These are phyloP conservation scores for Alviniconcha strummeri DNA, from an alignment of 2,888 invertebrate genomes.

Conservation along the genomic window DNA sequence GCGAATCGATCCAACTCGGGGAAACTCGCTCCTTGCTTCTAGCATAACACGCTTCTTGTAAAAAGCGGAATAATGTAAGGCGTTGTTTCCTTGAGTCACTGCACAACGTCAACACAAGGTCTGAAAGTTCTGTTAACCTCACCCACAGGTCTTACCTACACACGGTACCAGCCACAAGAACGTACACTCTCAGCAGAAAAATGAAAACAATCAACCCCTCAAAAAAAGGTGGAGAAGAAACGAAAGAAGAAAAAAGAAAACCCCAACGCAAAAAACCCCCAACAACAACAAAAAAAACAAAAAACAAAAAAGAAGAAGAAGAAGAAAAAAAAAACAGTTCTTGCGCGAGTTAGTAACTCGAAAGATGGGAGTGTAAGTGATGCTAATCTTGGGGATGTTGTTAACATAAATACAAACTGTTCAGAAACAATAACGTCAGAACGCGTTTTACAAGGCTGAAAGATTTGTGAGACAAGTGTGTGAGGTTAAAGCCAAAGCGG, in stretches of 20 bases:
- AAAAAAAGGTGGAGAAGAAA: too few relatives aligned
- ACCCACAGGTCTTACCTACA: slow-evolving; percentile 8
- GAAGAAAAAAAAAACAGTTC: slow-evolving; percentile 9
- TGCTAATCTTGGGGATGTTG: not conserved
- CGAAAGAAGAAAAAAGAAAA: too few relatives aligned
- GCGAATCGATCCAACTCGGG: slow-evolving; percentile 20
- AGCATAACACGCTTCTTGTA: slow-evolving; percentile 12
- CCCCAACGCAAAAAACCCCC: not conserved
- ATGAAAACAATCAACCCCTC: slow-evolving; percentile 20
- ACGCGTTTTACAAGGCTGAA: not conserved
- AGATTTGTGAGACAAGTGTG: not conserved
- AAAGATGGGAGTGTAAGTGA: not conserved
- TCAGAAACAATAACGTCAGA: not conserved
- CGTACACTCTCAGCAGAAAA: slow-evolving; percentile 4
- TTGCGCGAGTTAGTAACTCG: slow-evolving; percentile 10
- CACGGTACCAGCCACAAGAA: slow-evolving; percentile 21
- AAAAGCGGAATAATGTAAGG: not conserved
- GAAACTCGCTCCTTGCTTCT: slow-evolving; percentile 2
- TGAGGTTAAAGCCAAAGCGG: slow-evolving; percentile 6
- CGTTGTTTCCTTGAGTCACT: not conserved
- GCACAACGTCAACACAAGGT: not conserved
- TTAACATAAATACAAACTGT: not conserved
- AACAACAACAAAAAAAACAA: not conserved
- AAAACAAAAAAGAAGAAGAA: not conserved
- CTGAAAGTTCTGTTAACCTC: not conserved